Base-by-base conservation (phyloP, 2,888 invertebrate genomes). In the Drosophila cognata region DNA sequence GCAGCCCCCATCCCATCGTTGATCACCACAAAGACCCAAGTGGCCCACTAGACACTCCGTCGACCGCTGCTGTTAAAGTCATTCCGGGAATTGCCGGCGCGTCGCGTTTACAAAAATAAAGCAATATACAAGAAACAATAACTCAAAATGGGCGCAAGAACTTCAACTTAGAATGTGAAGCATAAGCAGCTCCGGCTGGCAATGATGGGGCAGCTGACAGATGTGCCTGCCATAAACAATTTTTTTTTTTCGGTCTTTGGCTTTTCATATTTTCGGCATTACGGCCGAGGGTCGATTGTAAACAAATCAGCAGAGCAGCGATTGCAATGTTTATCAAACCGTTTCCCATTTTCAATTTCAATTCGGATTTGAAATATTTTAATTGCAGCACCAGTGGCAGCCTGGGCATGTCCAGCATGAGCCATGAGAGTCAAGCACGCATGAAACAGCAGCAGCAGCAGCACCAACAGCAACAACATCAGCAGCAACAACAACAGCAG, bases 341-440 rank as follows among this genome's bases (percentile, higher is more conserved):
- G 25, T 48, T 75, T 63, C 41, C n/a, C 38, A 61, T 62, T 83
- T 53, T 31, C n/a, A 70, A 59, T 52, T 52, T 31, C 28, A 18
- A 64, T 31, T 57, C 21, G 16, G 16, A 46, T 71, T 71, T 60
- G 29, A 25, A 48, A 51, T 62, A 36, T 52, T 36, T 53, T 53
- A 10, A 68, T 84, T 89, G 31, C 74, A 85, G 89, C 60, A 89
- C 84, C 62, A 75, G 71, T 53, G 75, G 81, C 71, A 77, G 83
- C 64, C 82, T 91, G 84, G 91, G 88, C 50, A 91, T 92, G 85
- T 90, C 86, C 74, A 91, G 88, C 72, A 91, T 93, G 88, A 93
- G 91, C 78, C 93, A 93, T 62, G 93, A 93, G 52, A 93, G 90
- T 58, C 93, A 93, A 72, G 89, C 89, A 53, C 90, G 92, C 74